Conservation (phyloP, 2,888 invertebrate species). For the Geotrupes spiniger region DNA sequence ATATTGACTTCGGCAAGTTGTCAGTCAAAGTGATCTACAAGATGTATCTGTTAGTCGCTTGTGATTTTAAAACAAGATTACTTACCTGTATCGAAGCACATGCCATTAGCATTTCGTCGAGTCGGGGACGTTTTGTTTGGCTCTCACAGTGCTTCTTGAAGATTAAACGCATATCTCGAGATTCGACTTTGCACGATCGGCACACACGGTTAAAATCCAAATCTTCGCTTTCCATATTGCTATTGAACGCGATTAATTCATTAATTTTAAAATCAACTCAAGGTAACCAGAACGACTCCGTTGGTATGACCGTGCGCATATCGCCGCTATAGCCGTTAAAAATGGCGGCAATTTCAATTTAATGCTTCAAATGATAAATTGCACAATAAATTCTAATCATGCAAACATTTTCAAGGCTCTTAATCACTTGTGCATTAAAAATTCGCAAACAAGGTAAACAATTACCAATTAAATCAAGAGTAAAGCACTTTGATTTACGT, state of each 20-base stretch:
- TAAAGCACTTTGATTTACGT: no score
- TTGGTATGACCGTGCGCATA: conserved; percentile 7
- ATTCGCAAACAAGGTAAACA: no score
- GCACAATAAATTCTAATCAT: no score
- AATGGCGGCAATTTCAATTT: no score
- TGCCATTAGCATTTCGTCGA: conserved; percentile 54
- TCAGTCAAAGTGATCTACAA: conserved; percentile 46
- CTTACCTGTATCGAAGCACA: conserved; percentile 49
- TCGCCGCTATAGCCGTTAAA: no score
- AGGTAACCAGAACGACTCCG: conserved; percentile 16
- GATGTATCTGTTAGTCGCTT: not conserved
- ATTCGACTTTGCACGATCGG: conserved; percentile 44
- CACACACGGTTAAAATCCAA: conserved; percentile 46
- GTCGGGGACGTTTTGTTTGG: conserved; percentile 44
- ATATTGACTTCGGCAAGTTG: conserved; percentile 46
- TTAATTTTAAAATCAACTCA: not conserved
- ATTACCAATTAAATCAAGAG: no score
- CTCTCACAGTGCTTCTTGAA: conserved; percentile 40
- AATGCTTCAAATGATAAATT: no score
- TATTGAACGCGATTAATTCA: no score
- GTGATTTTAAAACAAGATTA: not conserved
- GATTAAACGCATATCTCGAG: conserved; percentile 43
- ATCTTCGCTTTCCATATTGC: conserved; percentile 38
- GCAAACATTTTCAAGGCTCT: no score
- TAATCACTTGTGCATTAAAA: no score